Conservation (phyloP, 1,140 invertebrate species). For the Heliothis virescens region DNA sequence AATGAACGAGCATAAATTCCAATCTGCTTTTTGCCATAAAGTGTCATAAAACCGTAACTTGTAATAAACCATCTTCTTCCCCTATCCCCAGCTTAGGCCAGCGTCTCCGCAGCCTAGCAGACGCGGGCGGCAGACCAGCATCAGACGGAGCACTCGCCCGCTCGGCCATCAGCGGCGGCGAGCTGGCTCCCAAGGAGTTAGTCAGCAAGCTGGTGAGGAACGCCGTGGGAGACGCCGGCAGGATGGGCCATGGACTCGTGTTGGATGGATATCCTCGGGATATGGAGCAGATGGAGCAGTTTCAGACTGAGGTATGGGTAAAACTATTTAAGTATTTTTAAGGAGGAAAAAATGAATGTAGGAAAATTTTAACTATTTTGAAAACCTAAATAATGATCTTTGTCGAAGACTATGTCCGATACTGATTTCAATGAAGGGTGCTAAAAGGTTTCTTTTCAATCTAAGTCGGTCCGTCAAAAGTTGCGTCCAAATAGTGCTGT, state of each 20-base stretch:
- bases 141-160: slow-evolving; percentile 87
- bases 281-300: slow-evolving; percentile 93
- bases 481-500: no score
- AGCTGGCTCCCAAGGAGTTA: slow-evolving; percentile 91
- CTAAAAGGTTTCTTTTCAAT: no score
- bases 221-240: slow-evolving; percentile 80
- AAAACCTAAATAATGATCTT: no score
- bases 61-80: neutral
- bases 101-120: slow-evolving; percentile 89
- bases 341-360: neutral
- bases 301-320: slow-evolving; percentile 92
- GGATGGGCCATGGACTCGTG: slow-evolving; percentile 89
- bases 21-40: neutral
- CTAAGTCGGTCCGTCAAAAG: no score
- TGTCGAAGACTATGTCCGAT: no score
- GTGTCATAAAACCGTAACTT: no score
- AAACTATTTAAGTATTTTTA: no score
- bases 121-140: slow-evolving; percentile 86
- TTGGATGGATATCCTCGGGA: slow-evolving; percentile 97
- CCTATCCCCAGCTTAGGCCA: slow-evolving; percentile 86
- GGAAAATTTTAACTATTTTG: no score
- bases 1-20: no score
- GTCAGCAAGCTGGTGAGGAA: slow-evolving; percentile 89
- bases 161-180: slow-evolving; percentile 91
- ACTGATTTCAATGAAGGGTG: no score